A percentile compares a stretch with the other conserved stretches of the same genome.
Conservation (phyloP, 1,140 invertebrate species). For the Orussus abietinus region DNA sequence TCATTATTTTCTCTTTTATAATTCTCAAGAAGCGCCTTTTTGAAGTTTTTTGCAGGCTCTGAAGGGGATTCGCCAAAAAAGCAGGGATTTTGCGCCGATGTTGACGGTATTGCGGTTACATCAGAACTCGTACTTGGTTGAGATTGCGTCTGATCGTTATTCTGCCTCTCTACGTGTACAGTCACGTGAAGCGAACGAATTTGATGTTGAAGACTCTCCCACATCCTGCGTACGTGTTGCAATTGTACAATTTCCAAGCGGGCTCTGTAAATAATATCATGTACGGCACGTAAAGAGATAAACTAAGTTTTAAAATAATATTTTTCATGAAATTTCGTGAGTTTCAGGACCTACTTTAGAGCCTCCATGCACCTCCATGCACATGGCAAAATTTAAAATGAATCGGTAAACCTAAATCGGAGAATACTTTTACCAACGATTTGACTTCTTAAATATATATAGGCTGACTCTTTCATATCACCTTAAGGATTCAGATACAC, state of each 20-base stretch:
- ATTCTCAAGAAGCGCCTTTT: conserved; percentile 30
- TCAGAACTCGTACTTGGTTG: conserved; percentile 15
- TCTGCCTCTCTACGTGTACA: conserved; percentile 40
- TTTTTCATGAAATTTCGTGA: too few relatives aligned
- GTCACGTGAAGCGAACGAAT: conserved; percentile 55
- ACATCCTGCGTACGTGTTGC: conserved; percentile 60
- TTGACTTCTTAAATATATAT: too few relatives aligned
- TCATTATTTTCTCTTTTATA: conserved; percentile 28
- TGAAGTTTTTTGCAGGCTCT: conserved; percentile 31
- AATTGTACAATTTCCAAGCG: conserved; percentile 54
- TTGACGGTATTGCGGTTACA: conserved; percentile 8
- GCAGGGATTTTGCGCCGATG: conserved; percentile 15
- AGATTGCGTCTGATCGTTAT: conserved; percentile 15
- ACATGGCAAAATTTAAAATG: too few relatives aligned
- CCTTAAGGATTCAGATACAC: too few relatives aligned
- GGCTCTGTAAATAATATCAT: conserved; percentile 28
- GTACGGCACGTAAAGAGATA: neutral
- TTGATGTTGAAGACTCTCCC: conserved; percentile 61
- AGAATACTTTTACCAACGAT: too few relatives aligned
- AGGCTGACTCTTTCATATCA: too few relatives aligned
- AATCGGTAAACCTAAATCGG: too few relatives aligned
- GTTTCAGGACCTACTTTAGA: too few relatives aligned
- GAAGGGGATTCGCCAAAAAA: conserved; percentile 10
- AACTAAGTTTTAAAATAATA: too few relatives aligned
- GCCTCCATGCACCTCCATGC: too few relatives aligned